These are phyloP conservation scores for Ptychoptera albimana DNA, from an alignment of 2,888 invertebrate species.

Conservation along the genomic window DNA sequence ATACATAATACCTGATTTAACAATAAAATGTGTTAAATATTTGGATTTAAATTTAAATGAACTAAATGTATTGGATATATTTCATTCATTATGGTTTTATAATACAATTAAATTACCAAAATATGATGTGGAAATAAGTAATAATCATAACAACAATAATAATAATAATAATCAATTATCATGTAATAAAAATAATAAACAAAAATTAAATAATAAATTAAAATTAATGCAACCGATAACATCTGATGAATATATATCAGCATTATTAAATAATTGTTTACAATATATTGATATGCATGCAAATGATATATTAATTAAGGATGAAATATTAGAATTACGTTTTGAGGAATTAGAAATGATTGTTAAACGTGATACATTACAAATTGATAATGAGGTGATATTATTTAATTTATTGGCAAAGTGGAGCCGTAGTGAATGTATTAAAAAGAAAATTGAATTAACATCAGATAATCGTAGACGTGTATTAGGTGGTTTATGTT, in stretches of 20 bases:
- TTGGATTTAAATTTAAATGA: slow-evolving; percentile 27
- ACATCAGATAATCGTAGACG: slow-evolving; percentile 26
- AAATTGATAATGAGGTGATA: slow-evolving; percentile 25
- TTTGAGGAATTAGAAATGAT: slow-evolving; percentile 31
- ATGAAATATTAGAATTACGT: slow-evolving; percentile 22
- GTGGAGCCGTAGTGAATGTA: slow-evolving; percentile 29
- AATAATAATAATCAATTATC: not conserved
- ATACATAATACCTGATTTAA: slow-evolving; percentile 30
- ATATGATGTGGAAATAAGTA: slow-evolving; percentile 2
- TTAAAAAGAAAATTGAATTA: slow-evolving; percentile 23
- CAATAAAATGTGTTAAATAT: slow-evolving; percentile 29
- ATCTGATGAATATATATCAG: slow-evolving; percentile 27
- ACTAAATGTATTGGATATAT: slow-evolving; percentile 28
- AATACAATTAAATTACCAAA: slow-evolving; percentile 21
- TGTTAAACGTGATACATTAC: slow-evolving; percentile 26
- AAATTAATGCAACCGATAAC: slow-evolving; percentile 19
- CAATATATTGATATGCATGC: slow-evolving; percentile 31
- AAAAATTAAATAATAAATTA: slow-evolving; percentile 6
- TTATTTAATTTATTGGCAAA: slow-evolving; percentile 27
- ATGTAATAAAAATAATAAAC: slow-evolving; percentile 3
- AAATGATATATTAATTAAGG: slow-evolving; percentile 22
- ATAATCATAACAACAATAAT: slow-evolving; percentile 10
- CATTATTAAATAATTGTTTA: slow-evolving; percentile 26
- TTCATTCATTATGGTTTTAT: slow-evolving; percentile 28
- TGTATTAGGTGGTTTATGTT: slow-evolving; percentile 27